Evolutionary conservation across 2,797 vertebrate genomes (phyloP), one percentile per base, ranked within the genome.

Genomic region (Lateolabrax maculatus): DNA sequence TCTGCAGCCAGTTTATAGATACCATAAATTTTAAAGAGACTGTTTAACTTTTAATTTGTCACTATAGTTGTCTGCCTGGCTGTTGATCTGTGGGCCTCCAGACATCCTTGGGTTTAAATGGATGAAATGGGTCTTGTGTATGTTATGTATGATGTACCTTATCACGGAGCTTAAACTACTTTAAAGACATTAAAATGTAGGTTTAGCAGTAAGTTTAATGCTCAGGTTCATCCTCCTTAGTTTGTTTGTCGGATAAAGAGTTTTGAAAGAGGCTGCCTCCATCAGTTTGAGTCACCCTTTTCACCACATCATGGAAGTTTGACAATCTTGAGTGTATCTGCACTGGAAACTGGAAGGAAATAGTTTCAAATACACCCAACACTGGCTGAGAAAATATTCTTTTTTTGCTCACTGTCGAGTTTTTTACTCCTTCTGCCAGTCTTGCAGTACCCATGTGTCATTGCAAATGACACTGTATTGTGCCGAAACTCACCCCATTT

Each of bases 31-130:
- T 25, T 66, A 73, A 53, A 29, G 46, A 62, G 39, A 57, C 48
- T 81, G 60, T 69, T 63, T 51, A 79, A 73, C 37, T 75, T 83
- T 36, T 57, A 13, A 76, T 80, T 75, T 68, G 62, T 49, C 39
- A 9, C 34, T 5, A 0, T 25, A 36, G 37, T 29, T 53, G 18
- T 46, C 34, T 7, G 10, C 19, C 55, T 27, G 29, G 21, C 25
- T 49, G 23, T 63, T 60, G 16, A 56, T 71, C 21, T 3, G 36
- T 49, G 10, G 15, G 36, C 69, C 62, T 77, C n/a, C 9, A 43
- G 58, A 60, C 27, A 56, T 29, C 27, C 6, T 7, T 29, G 2
- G 23, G 6, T 53, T 65, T 60, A 9, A 39, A 4, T 18, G 11
- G 67, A 56, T 36, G 1, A 77, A 68, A 61, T 36, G 56, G n/a